Evolutionary conservation across 2,888 invertebrate genomes (phyloP).

Genomic region (Phalera bucephala): DNA sequence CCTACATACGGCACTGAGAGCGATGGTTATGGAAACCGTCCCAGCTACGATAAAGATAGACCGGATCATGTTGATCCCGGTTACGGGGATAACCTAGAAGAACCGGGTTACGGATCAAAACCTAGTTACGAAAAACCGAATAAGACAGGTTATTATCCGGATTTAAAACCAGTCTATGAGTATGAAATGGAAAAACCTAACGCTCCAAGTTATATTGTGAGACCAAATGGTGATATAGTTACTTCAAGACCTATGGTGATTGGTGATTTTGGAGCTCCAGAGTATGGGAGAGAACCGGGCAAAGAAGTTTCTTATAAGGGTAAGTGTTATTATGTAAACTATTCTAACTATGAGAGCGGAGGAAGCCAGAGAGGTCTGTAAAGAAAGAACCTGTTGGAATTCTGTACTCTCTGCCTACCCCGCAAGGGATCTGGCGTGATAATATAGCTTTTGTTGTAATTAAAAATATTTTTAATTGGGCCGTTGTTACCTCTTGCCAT

Average conservation of each 20-base stretch:
- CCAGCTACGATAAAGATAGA: conserved; percentile 18
- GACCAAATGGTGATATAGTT: conserved; percentile 58
- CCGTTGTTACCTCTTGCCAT: too few species aligned
- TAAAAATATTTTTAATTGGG: too few species aligned
- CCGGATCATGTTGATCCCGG: conserved; percentile 18
- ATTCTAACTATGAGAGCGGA: too few species aligned
- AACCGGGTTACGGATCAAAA: conserved; percentile 9
- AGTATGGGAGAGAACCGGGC: conserved; percentile 45
- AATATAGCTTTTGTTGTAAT: too few species aligned
- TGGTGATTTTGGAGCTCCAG: conserved; percentile 50
- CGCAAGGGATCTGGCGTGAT: too few species aligned
- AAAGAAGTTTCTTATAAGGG: conserved; percentile 52
- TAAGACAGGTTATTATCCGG: conserved; percentile 31
- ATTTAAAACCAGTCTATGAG: conserved; percentile 69
- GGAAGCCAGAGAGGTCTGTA: too few species aligned
- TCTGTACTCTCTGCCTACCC: too few species aligned
- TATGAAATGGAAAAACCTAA: conserved; percentile 59
- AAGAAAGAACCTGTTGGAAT: too few species aligned
- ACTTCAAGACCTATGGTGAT: conserved; percentile 66
- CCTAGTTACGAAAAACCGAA: conserved; percentile 13
- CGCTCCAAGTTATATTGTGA: conserved; percentile 56
- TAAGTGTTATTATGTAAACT: conserved; percentile 35
- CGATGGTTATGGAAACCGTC: conserved; percentile 15
- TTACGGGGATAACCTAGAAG: conserved; percentile 18
- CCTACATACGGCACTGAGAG: conserved; percentile 16